These are phyloP conservation scores for Metellina segmentata DNA, from an alignment of 2,888 invertebrate genomes.

Conservation along the genomic window DNA sequence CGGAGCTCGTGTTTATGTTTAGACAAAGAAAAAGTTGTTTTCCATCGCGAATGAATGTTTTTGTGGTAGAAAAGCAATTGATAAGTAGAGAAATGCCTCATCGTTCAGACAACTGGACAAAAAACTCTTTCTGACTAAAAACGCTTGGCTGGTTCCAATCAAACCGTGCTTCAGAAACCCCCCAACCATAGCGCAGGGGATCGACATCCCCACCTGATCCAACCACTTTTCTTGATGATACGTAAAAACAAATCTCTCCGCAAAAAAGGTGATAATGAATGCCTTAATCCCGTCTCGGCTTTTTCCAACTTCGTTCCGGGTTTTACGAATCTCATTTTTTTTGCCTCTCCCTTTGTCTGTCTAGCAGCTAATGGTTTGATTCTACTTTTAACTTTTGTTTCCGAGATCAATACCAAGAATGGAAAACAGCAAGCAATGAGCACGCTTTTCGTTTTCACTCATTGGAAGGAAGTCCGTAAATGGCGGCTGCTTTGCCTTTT, in stretches of 20 bases:
- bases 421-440: slow-evolving; percentile 25
- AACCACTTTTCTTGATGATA: slow-evolving; percentile 61
- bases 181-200: slow-evolving; percentile 49
- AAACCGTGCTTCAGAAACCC: slow-evolving; percentile 54
- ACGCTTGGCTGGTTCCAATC: slow-evolving; percentile 60
- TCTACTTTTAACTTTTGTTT: slow-evolving; percentile 49
- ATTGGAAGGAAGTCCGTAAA: background rate
- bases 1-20: too few relatives aligned
- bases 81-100: slow-evolving; percentile 39
- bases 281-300: slow-evolving; percentile 59
- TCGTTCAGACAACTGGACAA: slow-evolving; percentile 30
- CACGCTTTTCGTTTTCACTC: slow-evolving; percentile 1
- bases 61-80: slow-evolving; percentile 18
- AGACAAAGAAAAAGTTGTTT: too few relatives aligned
- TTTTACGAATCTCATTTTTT: slow-evolving; percentile 52
- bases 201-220: slow-evolving; percentile 68
- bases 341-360: background rate
- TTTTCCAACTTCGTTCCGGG: slow-evolving; percentile 56
- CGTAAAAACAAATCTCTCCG: slow-evolving; percentile 61
- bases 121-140: slow-evolving; percentile 19
- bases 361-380: slow-evolving; percentile 44
- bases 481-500: too few relatives aligned
- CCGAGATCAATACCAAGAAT: slow-evolving; percentile 43
- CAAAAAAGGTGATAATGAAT: slow-evolving; percentile 72
- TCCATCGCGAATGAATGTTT: background rate